A percentile compares a stretch with the other conserved stretches of the same genome.
Conservation (phyloP, 1,140 invertebrate genomes). For the Cotesia glomerata region DNA sequence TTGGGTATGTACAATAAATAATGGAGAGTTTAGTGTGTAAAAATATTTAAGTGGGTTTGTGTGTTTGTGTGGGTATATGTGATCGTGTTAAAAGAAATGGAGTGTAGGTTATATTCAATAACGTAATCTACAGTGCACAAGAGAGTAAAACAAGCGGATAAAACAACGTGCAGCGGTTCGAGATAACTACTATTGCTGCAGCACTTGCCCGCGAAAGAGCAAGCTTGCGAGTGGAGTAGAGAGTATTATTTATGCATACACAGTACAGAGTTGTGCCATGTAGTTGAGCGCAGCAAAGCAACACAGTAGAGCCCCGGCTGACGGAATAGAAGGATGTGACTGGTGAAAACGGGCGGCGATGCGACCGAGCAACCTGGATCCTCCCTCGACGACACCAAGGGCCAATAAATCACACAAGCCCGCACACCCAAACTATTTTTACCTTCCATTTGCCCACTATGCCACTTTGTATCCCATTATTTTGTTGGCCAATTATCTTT, state of each 20-base stretch:
- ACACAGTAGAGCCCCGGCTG: no score
- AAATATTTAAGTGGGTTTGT: no score
- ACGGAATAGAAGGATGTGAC: conserved; percentile 4
- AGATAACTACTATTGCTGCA: background rate
- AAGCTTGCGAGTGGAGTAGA: conserved; percentile 17
- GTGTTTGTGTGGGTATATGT: background rate
- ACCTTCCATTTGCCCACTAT: conserved; percentile 10
- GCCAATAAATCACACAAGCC: conserved; percentile 26
- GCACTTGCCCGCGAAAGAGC: conserved; percentile 2
- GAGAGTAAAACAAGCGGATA: conserved; percentile 1
- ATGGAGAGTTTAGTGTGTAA: no score
- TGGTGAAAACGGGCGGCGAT: conserved; percentile 2
- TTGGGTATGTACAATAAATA: no score
- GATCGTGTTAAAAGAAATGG: background rate
- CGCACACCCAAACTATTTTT: conserved; percentile 15
- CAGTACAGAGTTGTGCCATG: conserved; percentile 23
- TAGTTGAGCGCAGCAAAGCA: background rate
- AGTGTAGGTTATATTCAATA: conserved; percentile 12
- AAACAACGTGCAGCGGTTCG: background rate
- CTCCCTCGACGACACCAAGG: conserved; percentile 25
- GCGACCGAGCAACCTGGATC: conserved; percentile 15
- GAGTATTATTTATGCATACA: conserved; percentile 32
- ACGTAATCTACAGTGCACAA: background rate
- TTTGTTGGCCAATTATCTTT: conserved; percentile 29
- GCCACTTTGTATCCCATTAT: conserved; percentile 28